Percentiles rank a stretch among this genome's conserved stretches.
These are phyloP conservation scores for Drosophila grimshawi DNA, from an alignment of 1,140 invertebrate genomes.

Conservation along the genomic window DNA sequence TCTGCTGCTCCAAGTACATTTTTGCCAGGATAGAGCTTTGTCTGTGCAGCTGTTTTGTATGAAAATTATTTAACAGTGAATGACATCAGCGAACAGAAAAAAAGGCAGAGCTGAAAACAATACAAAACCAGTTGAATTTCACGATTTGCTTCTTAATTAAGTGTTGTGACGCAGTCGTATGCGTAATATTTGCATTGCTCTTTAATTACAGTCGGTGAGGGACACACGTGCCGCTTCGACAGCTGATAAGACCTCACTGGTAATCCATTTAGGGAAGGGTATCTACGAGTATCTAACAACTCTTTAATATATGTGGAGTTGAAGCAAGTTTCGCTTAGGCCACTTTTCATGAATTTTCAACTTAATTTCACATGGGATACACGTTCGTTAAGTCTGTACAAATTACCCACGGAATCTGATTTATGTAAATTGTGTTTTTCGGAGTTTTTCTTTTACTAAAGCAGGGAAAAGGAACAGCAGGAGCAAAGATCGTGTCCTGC, in stretches of 20 bases:
- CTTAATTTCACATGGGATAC: constrained; percentile 13
- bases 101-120: too few species aligned
- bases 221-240: constrained; percentile 24
- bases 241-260: constrained; percentile 17
- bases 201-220: neutral
- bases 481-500: too few species aligned
- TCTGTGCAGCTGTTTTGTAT: constrained; percentile 30
- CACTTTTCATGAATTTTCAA: constrained; percentile 19
- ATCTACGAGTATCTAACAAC: neutral
- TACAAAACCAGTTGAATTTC: neutral
- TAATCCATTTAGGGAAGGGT: constrained; percentile 11
- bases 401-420: constrained; percentile 21
- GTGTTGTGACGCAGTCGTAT: constrained; percentile 18
- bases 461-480: neutral
- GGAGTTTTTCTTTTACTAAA: constrained; percentile 12
- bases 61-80: constrained; percentile 57
- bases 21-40: neutral
- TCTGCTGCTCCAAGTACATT: neutral
- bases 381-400: constrained; percentile 2
- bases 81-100: constrained; percentile 57
- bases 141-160: constrained; percentile 30
- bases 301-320: neutral
- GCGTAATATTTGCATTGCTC: constrained; percentile 37
- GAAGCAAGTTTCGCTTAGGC: constrained; percentile 5
- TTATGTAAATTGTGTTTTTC: constrained; percentile 60